These are phyloP conservation scores for Hirtodrosophila alboralis DNA, from an alignment of 2,888 invertebrate species.

Conservation along the genomic window DNA sequence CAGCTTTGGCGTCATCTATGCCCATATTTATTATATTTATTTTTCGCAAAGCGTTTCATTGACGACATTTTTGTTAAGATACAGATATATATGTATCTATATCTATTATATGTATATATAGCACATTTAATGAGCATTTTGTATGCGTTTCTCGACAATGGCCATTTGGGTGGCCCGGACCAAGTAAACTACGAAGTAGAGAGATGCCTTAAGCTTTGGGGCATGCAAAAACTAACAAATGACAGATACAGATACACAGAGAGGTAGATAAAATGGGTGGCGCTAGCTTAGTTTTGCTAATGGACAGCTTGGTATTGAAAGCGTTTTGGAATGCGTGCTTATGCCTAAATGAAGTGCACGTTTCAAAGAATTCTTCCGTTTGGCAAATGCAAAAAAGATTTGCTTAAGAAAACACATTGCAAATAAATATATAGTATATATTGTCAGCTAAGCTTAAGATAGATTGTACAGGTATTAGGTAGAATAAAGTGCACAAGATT, in stretches of 20 bases:
- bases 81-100: conserved; percentile 37
- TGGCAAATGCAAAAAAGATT: too few species aligned
- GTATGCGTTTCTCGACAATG: conserved; percentile 65
- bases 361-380: too few species aligned
- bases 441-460: too few species aligned
- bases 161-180: conserved; percentile 70
- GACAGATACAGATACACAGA: conserved; percentile 26
- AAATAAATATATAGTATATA: too few species aligned
- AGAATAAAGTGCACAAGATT: too few species aligned
- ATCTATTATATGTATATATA: conserved; percentile 17
- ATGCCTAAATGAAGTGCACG: conserved; percentile 5
- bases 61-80: conserved; percentile 46
- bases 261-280: neutral
- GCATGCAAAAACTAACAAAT: conserved; percentile 52
- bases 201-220: conserved; percentile 29
- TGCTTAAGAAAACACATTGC: too few species aligned
- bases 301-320: conserved; percentile 21
- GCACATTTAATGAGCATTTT: conserved; percentile 72
- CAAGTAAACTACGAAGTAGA: neutral
- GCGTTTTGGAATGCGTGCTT: conserved; percentile 1
- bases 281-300: conserved; percentile 8
- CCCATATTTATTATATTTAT: conserved; percentile 23
- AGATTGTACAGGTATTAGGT: too few species aligned
- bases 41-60: conserved; percentile 50
- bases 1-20: conserved; percentile 47